phyloP scores from a whole-genome alignment of 2,113 vertebrate genomes.

The Toxotes chatareus region DNA sequence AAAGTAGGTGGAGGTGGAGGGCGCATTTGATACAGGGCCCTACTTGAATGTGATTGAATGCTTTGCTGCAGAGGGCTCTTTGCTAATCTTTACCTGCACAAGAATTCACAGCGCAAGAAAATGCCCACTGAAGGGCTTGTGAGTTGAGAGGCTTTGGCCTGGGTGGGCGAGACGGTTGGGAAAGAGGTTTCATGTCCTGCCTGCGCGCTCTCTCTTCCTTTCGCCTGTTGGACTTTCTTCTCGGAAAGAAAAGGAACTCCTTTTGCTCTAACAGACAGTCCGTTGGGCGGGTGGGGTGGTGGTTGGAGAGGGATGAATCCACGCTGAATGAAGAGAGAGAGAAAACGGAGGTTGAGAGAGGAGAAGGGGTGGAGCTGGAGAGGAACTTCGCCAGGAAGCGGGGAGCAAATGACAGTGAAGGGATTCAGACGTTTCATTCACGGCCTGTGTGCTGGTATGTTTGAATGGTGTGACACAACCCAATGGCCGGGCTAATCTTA shows the following conservation, averaged over 20 bases:
- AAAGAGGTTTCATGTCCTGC: slow-evolving; percentile 60
- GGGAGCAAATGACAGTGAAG: slow-evolving; percentile 86
- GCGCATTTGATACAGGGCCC: slow-evolving; percentile 92
- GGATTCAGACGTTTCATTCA: slow-evolving; percentile 93
- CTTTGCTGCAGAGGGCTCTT: slow-evolving; percentile 89
- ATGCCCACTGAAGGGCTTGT: slow-evolving; percentile 75
- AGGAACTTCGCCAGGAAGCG: slow-evolving; percentile 62
- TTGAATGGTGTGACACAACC: slow-evolving; percentile 61
- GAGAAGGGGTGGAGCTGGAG: slow-evolving; percentile 47
- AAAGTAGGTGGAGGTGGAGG: slow-evolving; percentile 89
- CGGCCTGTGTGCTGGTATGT: slow-evolving; percentile 51
- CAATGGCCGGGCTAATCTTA: slow-evolving; percentile 17
- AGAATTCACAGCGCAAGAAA: slow-evolving; percentile 83
- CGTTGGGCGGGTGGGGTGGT: not conserved
- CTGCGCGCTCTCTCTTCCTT: slow-evolving; percentile 33
- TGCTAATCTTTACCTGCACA: slow-evolving; percentile 93
- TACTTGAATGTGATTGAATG: slow-evolving; percentile 92
- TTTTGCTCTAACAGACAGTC: slow-evolving; percentile 84
- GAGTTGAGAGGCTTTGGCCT: slow-evolving; percentile 79
- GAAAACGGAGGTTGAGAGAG: slow-evolving; percentile 58
- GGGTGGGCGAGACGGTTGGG: slow-evolving; percentile 74
- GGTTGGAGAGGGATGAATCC: slow-evolving; percentile 53
- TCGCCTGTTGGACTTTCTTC: slow-evolving; percentile 81
- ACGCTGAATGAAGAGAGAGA: slow-evolving; percentile 66
- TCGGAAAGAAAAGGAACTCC: slow-evolving; percentile 52